Base-by-base conservation (phyloP, 2,113 vertebrate species). In the Salvelinus alpinus region DNA sequence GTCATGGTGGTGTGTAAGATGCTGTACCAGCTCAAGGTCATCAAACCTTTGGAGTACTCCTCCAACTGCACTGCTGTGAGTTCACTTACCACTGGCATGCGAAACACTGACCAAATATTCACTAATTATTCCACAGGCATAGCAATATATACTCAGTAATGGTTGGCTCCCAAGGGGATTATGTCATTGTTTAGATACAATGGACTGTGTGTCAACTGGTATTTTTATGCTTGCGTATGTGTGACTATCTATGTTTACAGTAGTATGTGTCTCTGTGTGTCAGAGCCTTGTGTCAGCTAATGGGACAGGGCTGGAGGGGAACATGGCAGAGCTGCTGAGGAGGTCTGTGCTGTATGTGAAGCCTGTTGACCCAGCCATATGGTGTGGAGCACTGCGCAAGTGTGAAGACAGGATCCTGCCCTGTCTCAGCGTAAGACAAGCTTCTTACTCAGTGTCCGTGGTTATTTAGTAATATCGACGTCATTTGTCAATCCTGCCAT, bases 21-120 rank as follows among this genome's bases (percentile, higher is more conserved):
- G 94, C 91, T 93, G 79, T 94, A 94, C 82, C 95, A 94, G 85
- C 88, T 94, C 75, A 94, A 94, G 81, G 88, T 94, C 47, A 89
- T 94, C 67, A 90, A 93, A 47, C 92, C 94, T 0, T 75, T 84
- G 0, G 77, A 93, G 64, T 94, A 87, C 76, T 94, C 95, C 29
- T 90, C 93, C 51, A 93, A 95, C 80, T 94, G 94, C 85, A 92
- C 91, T 3, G 81, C 89, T 86, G 95, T 94, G 79, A 91, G 93
- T 75, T 9, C 69, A 71, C 20, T 18, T 51, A 9, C 48, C 24
- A 3, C 25, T 38, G 24, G 20, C 54, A 57, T 57, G 64, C 1
- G 13, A 29, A 29, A 66, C 25, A 25, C 13, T 66, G 13, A 31
- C 27, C 64, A 66, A 68, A 34, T 34, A 68, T 27, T 11, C 20